These are phyloP conservation scores for Hydrolagus affinis DNA, from an alignment of 2,113 vertebrate species.

Conservation along the genomic window DNA sequence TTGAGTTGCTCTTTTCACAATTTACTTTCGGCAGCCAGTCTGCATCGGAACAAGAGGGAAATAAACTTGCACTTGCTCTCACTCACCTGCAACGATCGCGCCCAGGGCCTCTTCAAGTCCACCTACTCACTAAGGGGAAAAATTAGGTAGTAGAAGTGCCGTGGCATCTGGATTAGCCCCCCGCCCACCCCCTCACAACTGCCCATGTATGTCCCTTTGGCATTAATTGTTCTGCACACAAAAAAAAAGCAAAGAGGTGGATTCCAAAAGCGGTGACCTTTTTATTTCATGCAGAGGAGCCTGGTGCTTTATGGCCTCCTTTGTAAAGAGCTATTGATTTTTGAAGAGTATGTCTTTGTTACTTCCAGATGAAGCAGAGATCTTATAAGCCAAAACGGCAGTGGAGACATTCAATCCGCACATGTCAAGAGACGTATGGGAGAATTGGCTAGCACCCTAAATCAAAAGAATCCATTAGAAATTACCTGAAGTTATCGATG, in stretches of 20 bases:
- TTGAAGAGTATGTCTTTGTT: not conserved
- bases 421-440: too few relatives aligned
- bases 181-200: not conserved
- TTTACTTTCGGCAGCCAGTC: too few relatives aligned
- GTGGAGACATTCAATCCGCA: not conserved
- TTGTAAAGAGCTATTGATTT: slow-evolving; percentile 30
- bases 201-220: not conserved
- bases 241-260: not conserved
- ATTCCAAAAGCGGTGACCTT: not conserved
- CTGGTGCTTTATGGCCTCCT: not conserved
- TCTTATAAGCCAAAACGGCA: not conserved
- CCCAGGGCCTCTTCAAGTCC: not conserved
- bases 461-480: not conserved
- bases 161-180: not conserved
- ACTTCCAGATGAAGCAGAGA: not conserved
- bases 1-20: too few relatives aligned
- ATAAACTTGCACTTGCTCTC: not conserved
- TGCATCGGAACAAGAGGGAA: not conserved
- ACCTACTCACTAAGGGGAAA: not conserved
- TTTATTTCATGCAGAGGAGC: slow-evolving; percentile 14
- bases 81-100: too few relatives aligned
- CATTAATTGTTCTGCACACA: slow-evolving; percentile 2
- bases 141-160: not conserved
- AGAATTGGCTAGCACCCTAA: not conserved
- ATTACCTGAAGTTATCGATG: not conserved